phyloP scores from a whole-genome alignment of 2,797 vertebrate genomes.

The Gila robusta region DNA sequence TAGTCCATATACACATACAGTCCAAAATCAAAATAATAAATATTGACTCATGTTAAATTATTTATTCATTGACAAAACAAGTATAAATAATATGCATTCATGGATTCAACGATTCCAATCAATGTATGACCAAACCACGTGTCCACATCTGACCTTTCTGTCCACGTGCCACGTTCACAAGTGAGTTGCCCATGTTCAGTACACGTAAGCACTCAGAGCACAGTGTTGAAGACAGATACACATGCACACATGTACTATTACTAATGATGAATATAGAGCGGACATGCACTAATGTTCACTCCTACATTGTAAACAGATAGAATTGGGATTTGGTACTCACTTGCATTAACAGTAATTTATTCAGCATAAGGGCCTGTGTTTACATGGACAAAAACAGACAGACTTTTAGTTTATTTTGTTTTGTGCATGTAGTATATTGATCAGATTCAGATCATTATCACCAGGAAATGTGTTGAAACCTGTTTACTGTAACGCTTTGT shows the following conservation, averaged over 20 bases:
- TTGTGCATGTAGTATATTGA: neutral
- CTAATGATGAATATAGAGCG: neutral
- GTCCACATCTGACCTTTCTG: neutral
- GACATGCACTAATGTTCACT: neutral
- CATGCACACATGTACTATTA: neutral
- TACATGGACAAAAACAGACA: neutral
- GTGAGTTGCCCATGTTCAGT: neutral
- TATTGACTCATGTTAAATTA: neutral
- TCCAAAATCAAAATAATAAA: neutral
- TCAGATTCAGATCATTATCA: neutral
- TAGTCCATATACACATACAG: neutral
- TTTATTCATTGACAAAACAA: neutral
- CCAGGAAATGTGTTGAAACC: conserved; percentile 13
- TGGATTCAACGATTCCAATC: neutral
- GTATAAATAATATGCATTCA: neutral
- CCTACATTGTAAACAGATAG: neutral
- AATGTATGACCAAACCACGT: conserved; percentile 4
- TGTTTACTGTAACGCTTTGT: neutral
- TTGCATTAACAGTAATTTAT: neutral
- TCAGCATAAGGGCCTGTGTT: neutral
- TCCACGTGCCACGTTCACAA: neutral
- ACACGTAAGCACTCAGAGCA: conserved; percentile 37
- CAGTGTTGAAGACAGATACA: neutral
- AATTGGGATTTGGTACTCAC: neutral
- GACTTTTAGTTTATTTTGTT: neutral